Base-by-base conservation (phyloP, 2,888 invertebrate species). In the Lomographa bimaculata region DNA sequence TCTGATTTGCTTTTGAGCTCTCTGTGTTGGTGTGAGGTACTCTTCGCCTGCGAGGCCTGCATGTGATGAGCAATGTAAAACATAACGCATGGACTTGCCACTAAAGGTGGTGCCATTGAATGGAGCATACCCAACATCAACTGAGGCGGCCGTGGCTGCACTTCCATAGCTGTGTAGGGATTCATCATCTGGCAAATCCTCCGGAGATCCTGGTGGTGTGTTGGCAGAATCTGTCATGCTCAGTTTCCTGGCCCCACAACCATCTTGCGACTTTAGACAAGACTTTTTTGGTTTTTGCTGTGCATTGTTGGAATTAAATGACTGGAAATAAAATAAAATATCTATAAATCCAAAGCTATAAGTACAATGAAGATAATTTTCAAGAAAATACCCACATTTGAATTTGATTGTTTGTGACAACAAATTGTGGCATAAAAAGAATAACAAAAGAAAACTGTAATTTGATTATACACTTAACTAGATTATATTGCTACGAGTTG, bases 1-100 rank as follows among this genome's bases (percentile, higher is more conserved):
- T 46, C 94, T 91, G 18, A 97, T 93, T 76, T 96, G 95, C 55
- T 93, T 91, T 63, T 95, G 94, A 5, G 96, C 96, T 45, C 96
- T 89, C 73, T 97, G 97, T 0, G 96, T 97, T 6, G 97, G 97
- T 32, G 97, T 97, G 40, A 96, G 90, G 76, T 97, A 97, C 63
- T 96, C 95, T 45, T 95, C 94, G 24, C 93, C 94, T 28, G 94
- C 93, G 28, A 93, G 92, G 0, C 93, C 94, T 2, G 93, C 92
- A 72, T 95, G 94, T 52, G 94, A 93, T 34, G 95, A 95, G 73
- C 96, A 96, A 74, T 96, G 96, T 28, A 96, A 92, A 44, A 96
- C 95, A 75, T 95, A 96, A 57, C 95, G 93, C 89, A 92, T 93
- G 44, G 92, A 92, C 30, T 93, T 85, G 3, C 92, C 93, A 70